Evolutionary conservation across 2,797 vertebrate genomes (phyloP).

Genomic region (Esox masquinongy): DNA sequence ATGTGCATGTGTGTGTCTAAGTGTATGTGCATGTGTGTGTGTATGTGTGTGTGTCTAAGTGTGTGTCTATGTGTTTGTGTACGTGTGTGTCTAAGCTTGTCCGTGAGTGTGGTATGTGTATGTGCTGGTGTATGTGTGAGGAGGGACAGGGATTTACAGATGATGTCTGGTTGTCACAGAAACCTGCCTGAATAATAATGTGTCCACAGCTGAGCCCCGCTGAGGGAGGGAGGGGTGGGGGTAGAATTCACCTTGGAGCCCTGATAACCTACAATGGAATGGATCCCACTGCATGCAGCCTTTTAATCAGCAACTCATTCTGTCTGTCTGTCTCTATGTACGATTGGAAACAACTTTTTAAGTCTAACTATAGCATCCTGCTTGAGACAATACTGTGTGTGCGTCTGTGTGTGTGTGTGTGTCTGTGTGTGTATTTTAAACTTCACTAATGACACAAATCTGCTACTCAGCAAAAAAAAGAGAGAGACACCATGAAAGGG

Average conservation of each 20-base stretch:
- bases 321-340: background rate
- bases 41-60: background rate
- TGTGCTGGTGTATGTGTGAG: background rate
- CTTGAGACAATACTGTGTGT: constrained; percentile 1
- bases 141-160: background rate
- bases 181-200: constrained; percentile 9
- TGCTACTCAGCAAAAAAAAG: background rate
- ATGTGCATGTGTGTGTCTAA: background rate
- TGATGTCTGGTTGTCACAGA: constrained; percentile 12
- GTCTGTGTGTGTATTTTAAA: background rate
- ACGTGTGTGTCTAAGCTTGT: background rate
- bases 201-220: background rate
- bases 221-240: too few relatives aligned
- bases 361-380: background rate
- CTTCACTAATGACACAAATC: background rate
- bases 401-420: constrained; percentile 5
- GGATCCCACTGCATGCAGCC: background rate
- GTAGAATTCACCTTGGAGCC: too few relatives aligned
- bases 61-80: background rate
- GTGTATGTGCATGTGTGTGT: background rate
- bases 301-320: background rate
- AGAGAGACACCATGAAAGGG: background rate
- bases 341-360: background rate
- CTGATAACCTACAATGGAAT: background rate
- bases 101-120: background rate